Base-by-base conservation (phyloP, 2,888 invertebrate species). In the Ochlodes sylvanus region DNA sequence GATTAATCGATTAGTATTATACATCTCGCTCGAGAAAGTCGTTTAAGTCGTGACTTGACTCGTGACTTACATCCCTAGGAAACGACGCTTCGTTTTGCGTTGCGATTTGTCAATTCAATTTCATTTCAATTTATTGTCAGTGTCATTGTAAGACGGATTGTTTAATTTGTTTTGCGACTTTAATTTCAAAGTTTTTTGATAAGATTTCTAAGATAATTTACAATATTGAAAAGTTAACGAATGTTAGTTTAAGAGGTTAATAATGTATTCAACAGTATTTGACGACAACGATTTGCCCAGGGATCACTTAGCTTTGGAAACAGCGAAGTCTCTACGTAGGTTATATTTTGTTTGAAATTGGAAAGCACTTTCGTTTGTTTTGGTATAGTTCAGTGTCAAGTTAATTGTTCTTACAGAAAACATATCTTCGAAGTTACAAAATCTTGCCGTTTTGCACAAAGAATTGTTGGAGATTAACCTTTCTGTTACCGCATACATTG, bases 381-480 rank as follows among this genome's bases (percentile, higher is more conserved):
- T 72, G 44, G 27, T 58, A 38, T 27, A 38, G 34, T 64, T 68
- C 32, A 72, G 71, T 69, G 73, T 72, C 70, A 69, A 63, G 60
- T 55, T 55, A 19, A 69, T 6, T 27, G n/a, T 68, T 64, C 70
- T 74, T 92, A 73, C 86, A 94, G 94, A 84, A 76, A 85, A 90
- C 68, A 85, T 94, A 77, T 85, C 86, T 41, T 72, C 76, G 27
- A 89, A 88, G 63, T 79, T 87, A 55, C 77, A 84, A 69, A 89
- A 88, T 63, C 79, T 94, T 56, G 84, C 86, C 21, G 72, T 78
- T 38, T 78, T 85, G 63, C 92, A 94, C 70, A 86, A 82, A 56
- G 84, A 89, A 68, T 79, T 94, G 47, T 79, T 94, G 69, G 90
- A 92, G 78, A 80, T 90, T n/a, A 94, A 94, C 75, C 82, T 92